Conservation (phyloP, 2,113 vertebrate species). For the Pica pica region DNA sequence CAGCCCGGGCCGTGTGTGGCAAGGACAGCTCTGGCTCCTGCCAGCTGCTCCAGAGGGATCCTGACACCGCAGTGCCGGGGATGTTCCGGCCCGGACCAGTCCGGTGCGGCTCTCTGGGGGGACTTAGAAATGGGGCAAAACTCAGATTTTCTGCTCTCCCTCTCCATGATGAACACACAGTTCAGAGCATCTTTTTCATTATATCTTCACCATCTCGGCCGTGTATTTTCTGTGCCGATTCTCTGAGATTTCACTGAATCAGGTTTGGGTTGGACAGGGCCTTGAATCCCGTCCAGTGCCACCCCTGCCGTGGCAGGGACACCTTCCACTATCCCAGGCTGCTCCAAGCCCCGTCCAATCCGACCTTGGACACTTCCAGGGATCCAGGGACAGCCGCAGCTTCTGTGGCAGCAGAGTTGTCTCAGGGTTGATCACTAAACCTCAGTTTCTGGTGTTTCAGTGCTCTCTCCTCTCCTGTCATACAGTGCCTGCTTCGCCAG, state of each 20-base stretch:
- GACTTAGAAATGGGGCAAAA: not conserved
- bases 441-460: not conserved
- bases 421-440: not conserved
- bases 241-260: not conserved
- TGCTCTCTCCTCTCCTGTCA: not conserved
- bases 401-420: not conserved
- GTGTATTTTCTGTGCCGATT: accelerated
- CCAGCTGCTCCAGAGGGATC: not conserved
- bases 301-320: not conserved
- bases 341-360: not conserved
- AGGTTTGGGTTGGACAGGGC: not conserved
- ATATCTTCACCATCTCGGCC: accelerated
- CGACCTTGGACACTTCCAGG: not conserved
- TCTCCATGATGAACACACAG: not conserved
- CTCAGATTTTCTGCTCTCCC: not conserved
- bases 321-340: accelerated
- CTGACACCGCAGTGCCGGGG: not conserved
- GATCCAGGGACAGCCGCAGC: not conserved
- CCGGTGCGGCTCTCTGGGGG: not conserved
- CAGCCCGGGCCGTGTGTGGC: accelerated
- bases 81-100: accelerated
- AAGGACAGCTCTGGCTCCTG: not conserved
- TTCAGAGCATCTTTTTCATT: not conserved
- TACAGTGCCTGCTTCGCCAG: not conserved
- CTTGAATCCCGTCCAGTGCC: not conserved